A percentile compares a stretch with the other conserved stretches of the same genome.
These are phyloP conservation scores for Liasis olivaceus DNA, from an alignment of 2,797 vertebrate genomes.

Conservation along the genomic window DNA sequence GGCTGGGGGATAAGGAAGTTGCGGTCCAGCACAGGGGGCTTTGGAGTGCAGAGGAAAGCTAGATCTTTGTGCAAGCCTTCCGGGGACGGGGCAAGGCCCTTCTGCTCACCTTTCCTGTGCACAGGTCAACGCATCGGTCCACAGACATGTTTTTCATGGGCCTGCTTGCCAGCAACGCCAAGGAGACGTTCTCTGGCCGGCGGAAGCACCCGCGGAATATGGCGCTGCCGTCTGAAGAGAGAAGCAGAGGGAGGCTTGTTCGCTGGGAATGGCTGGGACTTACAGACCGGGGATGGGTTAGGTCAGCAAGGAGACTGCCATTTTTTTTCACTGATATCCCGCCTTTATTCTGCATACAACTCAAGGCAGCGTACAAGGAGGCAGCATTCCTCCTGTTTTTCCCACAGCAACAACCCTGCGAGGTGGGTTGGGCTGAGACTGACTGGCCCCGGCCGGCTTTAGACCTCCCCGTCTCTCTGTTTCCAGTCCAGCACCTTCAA, in stretches of 20 bases:
- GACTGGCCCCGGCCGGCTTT: too few relatives aligned
- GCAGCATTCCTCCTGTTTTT: too few relatives aligned
- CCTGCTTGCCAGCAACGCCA: slow-evolving; percentile 83
- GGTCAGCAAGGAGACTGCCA: too few relatives aligned
- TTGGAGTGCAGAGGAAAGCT: neutral
- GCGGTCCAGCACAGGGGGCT: neutral
- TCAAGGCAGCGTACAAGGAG: too few relatives aligned
- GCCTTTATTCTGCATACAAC: too few relatives aligned
- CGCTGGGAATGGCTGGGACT: neutral
- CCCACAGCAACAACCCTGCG: too few relatives aligned
- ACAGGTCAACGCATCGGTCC: slow-evolving; percentile 94
- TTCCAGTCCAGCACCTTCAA: too few relatives aligned
- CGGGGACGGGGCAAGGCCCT: neutral
- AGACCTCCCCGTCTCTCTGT: too few relatives aligned
- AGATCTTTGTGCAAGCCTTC: neutral
- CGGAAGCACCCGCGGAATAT: slow-evolving; percentile 95
- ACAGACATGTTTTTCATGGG: slow-evolving; percentile 94
- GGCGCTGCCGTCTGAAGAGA: slow-evolving; percentile 87
- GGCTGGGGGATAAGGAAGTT: neutral
- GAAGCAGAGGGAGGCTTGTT: neutral
- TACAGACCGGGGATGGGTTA: too few relatives aligned
- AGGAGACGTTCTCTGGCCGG: slow-evolving; percentile 83
- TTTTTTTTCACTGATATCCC: too few relatives aligned
- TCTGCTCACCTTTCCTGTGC: slow-evolving; percentile 88
- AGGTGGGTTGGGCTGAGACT: too few relatives aligned